These are phyloP conservation scores for Brachynemurus nebulosus DNA, from an alignment of 2,888 invertebrate genomes.

Conservation along the genomic window DNA sequence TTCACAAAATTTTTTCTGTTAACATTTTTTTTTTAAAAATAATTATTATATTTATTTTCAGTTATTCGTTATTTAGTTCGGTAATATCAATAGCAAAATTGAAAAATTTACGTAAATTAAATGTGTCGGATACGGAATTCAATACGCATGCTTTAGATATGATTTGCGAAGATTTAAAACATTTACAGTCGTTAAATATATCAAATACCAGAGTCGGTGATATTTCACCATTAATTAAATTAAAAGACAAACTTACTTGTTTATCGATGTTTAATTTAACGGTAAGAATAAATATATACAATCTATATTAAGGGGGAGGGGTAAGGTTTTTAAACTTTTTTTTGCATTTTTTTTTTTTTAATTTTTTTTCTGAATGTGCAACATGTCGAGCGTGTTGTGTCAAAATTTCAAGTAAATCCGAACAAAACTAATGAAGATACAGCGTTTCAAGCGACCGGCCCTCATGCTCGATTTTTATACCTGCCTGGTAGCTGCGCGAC, in stretches of 20 bases:
- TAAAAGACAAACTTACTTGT: constrained; percentile 40
- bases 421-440: too few species aligned
- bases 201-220: constrained; percentile 48
- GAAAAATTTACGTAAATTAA: constrained; percentile 41
- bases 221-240: constrained; percentile 41
- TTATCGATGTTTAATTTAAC: constrained; percentile 45
- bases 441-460: too few species aligned
- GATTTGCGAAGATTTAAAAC: constrained; percentile 47
- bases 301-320: too few species aligned
- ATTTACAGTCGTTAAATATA: constrained; percentile 48
- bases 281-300: too few species aligned
- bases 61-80: constrained; percentile 41
- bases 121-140: constrained; percentile 54
- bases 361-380: too few species aligned
- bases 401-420: too few species aligned
- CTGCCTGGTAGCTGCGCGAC: too few species aligned
- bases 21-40: constrained; percentile 3
- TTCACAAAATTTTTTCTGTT: background rate
- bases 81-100: constrained; percentile 46
- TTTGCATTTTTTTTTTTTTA: too few species aligned
- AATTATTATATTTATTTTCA: constrained; percentile 20
- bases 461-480: too few species aligned
- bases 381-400: too few species aligned
- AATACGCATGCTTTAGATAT: constrained; percentile 49
- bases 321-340: too few species aligned